Conservation (phyloP, 2,113 vertebrate species). For the Scatophagus argus region DNA sequence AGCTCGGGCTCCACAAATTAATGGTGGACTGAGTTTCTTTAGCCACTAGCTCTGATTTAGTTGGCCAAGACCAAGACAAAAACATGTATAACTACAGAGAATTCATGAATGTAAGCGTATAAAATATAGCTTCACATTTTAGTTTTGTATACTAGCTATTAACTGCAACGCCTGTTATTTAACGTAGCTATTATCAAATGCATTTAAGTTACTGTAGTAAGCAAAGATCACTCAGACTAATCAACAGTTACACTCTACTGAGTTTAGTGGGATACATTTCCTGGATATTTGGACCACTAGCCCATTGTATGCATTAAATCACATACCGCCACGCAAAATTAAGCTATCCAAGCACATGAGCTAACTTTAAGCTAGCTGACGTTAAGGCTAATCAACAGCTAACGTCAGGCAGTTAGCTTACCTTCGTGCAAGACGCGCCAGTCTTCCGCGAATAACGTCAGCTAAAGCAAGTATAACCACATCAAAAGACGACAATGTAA, state of each 20-base stretch:
- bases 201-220: too few species aligned
- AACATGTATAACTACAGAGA: too few species aligned
- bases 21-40: too few species aligned
- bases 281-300: not conserved
- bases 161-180: not conserved
- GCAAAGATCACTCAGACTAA: too few species aligned
- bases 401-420: conserved; percentile 49
- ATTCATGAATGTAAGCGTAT: not conserved
- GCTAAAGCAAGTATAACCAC: conserved; percentile 17
- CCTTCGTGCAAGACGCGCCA: conserved; percentile 35
- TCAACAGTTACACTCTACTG: not conserved
- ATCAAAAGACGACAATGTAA: conserved; percentile 20
- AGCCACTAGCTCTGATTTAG: too few species aligned
- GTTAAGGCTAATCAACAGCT: conserved; percentile 25
- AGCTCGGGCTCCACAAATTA: too few species aligned
- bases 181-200: not conserved
- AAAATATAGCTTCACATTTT: not conserved
- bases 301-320: too few species aligned
- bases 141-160: not conserved
- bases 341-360: too few species aligned
- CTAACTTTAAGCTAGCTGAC: not conserved
- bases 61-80: too few species aligned
- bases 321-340: fast-evolving
- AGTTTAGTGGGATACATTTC: fast-evolving
- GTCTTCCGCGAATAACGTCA: conserved; percentile 7